A percentile compares a stretch with the other conserved stretches of the same genome.
These are phyloP conservation scores for Aporrectodea caliginosa DNA, from an alignment of 1,140 invertebrate genomes.

Conservation along the genomic window DNA sequence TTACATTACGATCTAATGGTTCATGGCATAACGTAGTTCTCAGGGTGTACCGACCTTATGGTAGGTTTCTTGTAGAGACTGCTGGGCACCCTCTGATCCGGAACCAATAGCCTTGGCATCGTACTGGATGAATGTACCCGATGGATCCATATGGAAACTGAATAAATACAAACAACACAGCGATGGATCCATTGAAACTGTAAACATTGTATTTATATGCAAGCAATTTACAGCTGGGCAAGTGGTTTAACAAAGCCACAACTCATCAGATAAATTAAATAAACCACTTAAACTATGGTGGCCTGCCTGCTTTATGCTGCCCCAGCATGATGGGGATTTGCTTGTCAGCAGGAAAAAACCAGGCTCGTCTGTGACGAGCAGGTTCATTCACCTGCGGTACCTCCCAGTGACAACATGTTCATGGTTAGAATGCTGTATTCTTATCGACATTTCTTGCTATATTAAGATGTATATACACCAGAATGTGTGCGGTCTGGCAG, in stretches of 20 bases:
- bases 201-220: neutral
- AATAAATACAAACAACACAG: slow-evolving; percentile 16
- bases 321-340: too few relatives aligned
- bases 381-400: too few relatives aligned
- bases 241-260: neutral
- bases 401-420: too few relatives aligned
- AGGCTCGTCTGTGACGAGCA: too few relatives aligned
- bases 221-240: neutral
- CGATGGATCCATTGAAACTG: neutral
- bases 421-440: too few relatives aligned
- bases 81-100: slow-evolving; percentile 97
- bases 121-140: slow-evolving; percentile 93
- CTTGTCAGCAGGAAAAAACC: too few relatives aligned
- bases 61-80: slow-evolving; percentile 84
- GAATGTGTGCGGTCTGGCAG: too few relatives aligned
- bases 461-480: too few relatives aligned
- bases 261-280: neutral
- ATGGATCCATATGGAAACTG: slow-evolving; percentile 95
- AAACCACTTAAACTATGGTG: neutral
- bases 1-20: too few relatives aligned
- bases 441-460: too few relatives aligned
- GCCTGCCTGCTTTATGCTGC: too few relatives aligned
- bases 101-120: slow-evolving; percentile 99
- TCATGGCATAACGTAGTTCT: too few relatives aligned
- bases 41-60: slow-evolving; percentile 67